Percentiles rank a stretch among this genome's conserved stretches.
Evolutionary conservation across 2,888 invertebrate genomes (phyloP).

Genomic region (Lasius platythorax): DNA sequence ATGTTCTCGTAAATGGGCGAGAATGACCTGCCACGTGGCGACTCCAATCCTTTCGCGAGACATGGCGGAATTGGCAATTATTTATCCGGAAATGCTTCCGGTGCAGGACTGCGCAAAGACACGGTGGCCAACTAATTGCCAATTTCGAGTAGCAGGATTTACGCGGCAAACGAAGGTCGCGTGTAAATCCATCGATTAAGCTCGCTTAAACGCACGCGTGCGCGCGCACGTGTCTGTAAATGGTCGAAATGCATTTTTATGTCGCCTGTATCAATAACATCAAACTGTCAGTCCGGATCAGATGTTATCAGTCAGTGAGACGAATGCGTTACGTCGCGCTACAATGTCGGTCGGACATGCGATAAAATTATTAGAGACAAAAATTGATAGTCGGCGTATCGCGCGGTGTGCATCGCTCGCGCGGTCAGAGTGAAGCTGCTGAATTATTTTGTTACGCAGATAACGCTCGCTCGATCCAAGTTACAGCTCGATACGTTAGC

Average conservation of each 20-base stretch:
- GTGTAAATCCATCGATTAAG: slow-evolving; percentile 58
- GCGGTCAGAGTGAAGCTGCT: not conserved
- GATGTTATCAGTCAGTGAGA: slow-evolving; percentile 16
- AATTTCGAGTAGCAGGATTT: slow-evolving; percentile 68
- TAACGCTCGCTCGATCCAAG: not conserved
- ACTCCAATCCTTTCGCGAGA: slow-evolving; percentile 63
- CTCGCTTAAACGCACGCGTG: slow-evolving; percentile 32
- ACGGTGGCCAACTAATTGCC: slow-evolving; percentile 76
- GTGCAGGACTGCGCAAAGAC: slow-evolving; percentile 66
- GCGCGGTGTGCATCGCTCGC: not conserved
- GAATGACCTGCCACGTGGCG: slow-evolving; percentile 73
- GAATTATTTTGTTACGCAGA: slow-evolving; percentile 45
- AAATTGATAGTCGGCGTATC: slow-evolving; percentile 33
- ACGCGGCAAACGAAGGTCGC: slow-evolving; percentile 60
- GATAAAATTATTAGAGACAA: slow-evolving; percentile 44
- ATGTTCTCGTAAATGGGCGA: slow-evolving; percentile 66
- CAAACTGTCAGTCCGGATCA: slow-evolving; percentile 23
- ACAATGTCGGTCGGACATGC: slow-evolving; percentile 8
- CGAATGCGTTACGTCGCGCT: not conserved
- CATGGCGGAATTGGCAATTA: slow-evolving; percentile 79
- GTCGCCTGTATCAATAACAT: slow-evolving; percentile 32
- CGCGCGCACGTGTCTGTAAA: slow-evolving; percentile 8
- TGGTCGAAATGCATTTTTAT: slow-evolving; percentile 11
- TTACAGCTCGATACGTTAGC: slow-evolving; percentile 33
- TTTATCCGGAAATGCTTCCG: slow-evolving; percentile 74